These are phyloP conservation scores for Aporrectodea caliginosa DNA, from an alignment of 1,140 invertebrate species.

Conservation along the genomic window DNA sequence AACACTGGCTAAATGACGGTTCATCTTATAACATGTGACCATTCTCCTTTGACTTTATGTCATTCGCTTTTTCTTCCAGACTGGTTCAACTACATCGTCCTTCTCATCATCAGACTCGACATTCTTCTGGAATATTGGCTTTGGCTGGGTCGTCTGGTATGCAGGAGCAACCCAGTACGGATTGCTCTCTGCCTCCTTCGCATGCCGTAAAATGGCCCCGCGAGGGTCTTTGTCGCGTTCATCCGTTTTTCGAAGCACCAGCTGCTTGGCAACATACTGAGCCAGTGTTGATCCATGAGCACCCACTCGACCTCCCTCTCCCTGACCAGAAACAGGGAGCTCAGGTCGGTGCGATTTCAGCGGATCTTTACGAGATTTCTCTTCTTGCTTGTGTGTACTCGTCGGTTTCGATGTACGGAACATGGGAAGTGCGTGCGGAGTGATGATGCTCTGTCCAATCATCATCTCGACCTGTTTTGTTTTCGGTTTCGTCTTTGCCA, in stretches of 20 bases:
- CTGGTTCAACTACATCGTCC: conserved; percentile 52
- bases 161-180: conserved; percentile 74
- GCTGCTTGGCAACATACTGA: conserved; percentile 92
- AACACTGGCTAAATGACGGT: neutral
- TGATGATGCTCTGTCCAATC: conserved; percentile 89
- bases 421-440: conserved; percentile 90
- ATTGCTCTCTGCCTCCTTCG: conserved; percentile 93
- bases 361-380: conserved; percentile 87
- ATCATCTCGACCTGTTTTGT: conserved; percentile 68
- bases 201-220: conserved; percentile 92
- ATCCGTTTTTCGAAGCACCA: conserved; percentile 82
- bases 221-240: conserved; percentile 94
- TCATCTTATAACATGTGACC: neutral
- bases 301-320: conserved; percentile 80
- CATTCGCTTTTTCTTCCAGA: conserved; percentile 56
- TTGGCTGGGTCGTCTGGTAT: conserved; percentile 67
- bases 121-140: conserved; percentile 66
- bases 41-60: conserved; percentile 6
- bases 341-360: conserved; percentile 90
- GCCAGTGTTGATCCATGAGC: conserved; percentile 92
- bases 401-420: conserved; percentile 88
- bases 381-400: conserved; percentile 83
- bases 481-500: conserved; percentile 68
- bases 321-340: conserved; percentile 80
- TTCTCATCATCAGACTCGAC: conserved; percentile 46